Percentiles rank a stretch among this genome's conserved stretches.
phyloP scores from a whole-genome alignment of 2,113 vertebrate genomes.

The Alaudala cheleensis region DNA sequence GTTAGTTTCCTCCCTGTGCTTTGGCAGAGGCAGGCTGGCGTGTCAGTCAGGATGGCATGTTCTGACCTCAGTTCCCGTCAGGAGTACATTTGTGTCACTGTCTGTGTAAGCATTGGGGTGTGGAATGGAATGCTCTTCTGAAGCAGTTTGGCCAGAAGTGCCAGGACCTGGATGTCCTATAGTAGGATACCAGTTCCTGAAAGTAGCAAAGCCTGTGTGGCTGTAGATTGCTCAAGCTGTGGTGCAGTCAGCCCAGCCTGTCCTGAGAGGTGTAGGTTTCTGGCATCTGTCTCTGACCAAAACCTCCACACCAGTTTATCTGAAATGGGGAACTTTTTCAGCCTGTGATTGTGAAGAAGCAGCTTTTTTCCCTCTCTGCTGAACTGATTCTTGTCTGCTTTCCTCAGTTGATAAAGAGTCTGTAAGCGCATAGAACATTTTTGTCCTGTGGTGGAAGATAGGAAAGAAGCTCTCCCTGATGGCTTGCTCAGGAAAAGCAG shows the following conservation, averaged over 20 bases:
- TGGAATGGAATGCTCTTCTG: not conserved
- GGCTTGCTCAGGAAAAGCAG: not conserved
- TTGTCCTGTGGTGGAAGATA: not conserved
- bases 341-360: not conserved
- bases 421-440: not conserved
- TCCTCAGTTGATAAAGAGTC: accelerated
- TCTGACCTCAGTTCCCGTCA: not conserved
- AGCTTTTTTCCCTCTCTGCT: not conserved
- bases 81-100: not conserved
- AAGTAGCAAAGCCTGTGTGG: not conserved
- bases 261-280: not conserved
- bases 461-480: not conserved
- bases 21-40: not conserved
- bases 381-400: not conserved
- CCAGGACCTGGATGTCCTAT: not conserved
- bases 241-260: not conserved
- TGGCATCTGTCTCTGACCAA: accelerated
- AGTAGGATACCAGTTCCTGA: not conserved
- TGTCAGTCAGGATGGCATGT: not conserved
- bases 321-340: not conserved
- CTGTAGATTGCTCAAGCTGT: not conserved
- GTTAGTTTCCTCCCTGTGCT: not conserved
- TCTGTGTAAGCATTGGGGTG: not conserved
- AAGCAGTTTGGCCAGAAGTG: not conserved
- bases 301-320: accelerated